Conservation (phyloP, 2,888 invertebrate species). For the Cataglyphis altisquamis region DNA sequence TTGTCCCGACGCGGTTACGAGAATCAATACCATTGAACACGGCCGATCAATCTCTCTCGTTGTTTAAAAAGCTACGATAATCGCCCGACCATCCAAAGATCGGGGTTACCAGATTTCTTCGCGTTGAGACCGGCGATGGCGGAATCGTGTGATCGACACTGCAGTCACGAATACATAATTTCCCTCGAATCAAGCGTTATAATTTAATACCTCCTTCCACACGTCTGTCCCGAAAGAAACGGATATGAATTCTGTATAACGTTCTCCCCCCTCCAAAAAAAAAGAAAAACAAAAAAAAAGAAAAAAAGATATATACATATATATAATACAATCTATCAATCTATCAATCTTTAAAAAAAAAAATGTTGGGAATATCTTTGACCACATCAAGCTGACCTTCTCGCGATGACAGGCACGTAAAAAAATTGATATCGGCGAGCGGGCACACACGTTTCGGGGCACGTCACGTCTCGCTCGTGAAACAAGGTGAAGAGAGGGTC, state of each 20-base stretch:
- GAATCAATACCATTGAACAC: constrained; percentile 20
- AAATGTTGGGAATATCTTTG: background rate
- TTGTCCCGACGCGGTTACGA: constrained; percentile 19
- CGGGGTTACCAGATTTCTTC: constrained; percentile 43
- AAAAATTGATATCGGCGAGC: background rate
- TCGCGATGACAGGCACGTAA: constrained; percentile 2
- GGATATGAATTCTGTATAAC: background rate
- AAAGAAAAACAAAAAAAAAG: background rate
- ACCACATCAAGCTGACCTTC: background rate
- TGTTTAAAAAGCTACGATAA: constrained; percentile 35
- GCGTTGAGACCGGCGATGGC: constrained; percentile 15
- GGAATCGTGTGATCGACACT: constrained; percentile 43
- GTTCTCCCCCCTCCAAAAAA: background rate
- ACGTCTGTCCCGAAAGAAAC: background rate
- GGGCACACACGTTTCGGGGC: background rate
- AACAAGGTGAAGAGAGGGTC: constrained; percentile 9
- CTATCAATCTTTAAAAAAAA: too few relatives aligned
- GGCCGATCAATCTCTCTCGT: constrained; percentile 34
- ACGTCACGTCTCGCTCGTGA: constrained; percentile 9
- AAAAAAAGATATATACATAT: background rate
- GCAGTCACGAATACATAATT: constrained; percentile 47
- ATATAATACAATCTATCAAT: constrained; percentile 2
- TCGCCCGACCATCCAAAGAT: constrained; percentile 31
- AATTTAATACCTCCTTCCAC: constrained; percentile 37
- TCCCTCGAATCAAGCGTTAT: constrained; percentile 31